Evolutionary conservation across 2,113 vertebrate species (phyloP).

Genomic region (Leucopsar rothschildi): DNA sequence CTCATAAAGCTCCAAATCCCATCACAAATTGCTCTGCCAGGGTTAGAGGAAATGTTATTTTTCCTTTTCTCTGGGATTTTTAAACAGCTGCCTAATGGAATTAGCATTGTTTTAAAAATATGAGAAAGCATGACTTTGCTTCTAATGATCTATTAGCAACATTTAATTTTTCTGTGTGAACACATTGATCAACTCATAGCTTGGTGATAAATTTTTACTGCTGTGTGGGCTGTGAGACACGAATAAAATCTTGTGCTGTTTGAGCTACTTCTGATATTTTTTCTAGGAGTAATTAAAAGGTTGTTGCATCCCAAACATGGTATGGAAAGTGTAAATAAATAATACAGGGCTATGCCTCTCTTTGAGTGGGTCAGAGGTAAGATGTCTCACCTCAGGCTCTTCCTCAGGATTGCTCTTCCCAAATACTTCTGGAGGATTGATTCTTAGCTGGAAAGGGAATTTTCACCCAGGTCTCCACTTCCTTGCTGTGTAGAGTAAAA

Average conservation of each 20-base stretch:
- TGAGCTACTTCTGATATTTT: background rate
- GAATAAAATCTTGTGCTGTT: background rate
- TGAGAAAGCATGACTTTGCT: background rate
- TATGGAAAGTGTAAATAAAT: background rate
- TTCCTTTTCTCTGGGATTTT: background rate
- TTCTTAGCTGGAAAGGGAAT: background rate
- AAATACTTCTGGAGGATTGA: background rate
- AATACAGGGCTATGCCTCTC: rapidly evolving
- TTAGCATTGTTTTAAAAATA: background rate
- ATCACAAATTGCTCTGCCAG: background rate
- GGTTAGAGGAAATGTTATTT: background rate
- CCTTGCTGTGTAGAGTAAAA: background rate
- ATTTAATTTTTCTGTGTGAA: background rate
- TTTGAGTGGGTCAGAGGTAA: background rate
- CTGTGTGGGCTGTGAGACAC: background rate
- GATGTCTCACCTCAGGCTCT: background rate
- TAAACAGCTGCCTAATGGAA: background rate
- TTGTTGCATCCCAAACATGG: background rate
- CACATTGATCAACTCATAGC: background rate
- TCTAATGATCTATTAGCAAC: background rate
- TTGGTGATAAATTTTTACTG: background rate
- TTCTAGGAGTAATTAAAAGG: background rate
- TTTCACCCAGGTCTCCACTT: background rate
- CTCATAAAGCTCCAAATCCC: background rate
- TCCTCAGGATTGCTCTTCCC: background rate